These are phyloP conservation scores for Acleris cristana DNA, from an alignment of 2,888 invertebrate genomes.

Conservation along the genomic window DNA sequence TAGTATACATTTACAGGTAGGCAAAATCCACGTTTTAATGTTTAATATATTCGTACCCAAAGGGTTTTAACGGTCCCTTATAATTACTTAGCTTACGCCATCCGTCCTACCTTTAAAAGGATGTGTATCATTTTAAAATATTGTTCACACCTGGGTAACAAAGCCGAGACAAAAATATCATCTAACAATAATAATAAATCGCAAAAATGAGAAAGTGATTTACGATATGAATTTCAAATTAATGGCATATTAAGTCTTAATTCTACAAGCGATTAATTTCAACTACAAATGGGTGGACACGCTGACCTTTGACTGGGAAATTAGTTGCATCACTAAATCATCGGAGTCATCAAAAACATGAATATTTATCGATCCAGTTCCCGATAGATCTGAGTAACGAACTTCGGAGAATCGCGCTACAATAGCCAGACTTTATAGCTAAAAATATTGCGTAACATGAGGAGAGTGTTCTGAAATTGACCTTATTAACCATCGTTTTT, in stretches of 20 bases:
- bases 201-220: conserved; percentile 30
- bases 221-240: conserved; percentile 23
- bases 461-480: neutral
- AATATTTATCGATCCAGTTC: conserved; percentile 22
- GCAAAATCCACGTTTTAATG: too few species aligned
- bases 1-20: too few species aligned
- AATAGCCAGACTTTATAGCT: conserved; percentile 11
- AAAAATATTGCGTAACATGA: conserved; percentile 9
- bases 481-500: neutral
- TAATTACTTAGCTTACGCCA: too few species aligned
- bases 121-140: neutral
- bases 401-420: conserved; percentile 14
- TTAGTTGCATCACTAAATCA: conserved; percentile 24
- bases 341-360: conserved; percentile 17
- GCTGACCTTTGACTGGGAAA: conserved; percentile 31
- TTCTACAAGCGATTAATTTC: conserved; percentile 34
- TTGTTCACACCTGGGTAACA: neutral
- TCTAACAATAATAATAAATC: too few species aligned
- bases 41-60: too few species aligned
- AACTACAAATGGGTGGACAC: conserved; percentile 18
- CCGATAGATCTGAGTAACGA: conserved; percentile 11
- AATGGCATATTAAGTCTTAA: conserved; percentile 32
- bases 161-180: neutral
- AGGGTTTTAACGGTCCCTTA: too few species aligned
- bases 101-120: too few species aligned